phyloP scores from a whole-genome alignment of 2,113 vertebrate genomes.

The Butorides virescens region DNA sequence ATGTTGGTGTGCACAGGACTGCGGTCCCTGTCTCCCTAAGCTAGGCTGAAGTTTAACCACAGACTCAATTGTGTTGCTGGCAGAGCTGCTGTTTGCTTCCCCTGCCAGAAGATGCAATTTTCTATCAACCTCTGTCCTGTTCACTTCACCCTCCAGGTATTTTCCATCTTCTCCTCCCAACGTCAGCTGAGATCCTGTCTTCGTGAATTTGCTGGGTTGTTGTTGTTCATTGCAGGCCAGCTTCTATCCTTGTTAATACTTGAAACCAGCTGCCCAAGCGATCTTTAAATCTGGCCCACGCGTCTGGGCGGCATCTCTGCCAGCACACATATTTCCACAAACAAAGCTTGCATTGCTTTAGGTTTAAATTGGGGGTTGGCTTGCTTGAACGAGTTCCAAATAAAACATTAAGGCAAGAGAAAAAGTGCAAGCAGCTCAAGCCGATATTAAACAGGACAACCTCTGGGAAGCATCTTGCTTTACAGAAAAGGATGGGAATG shows the following conservation, averaged over 20 bases:
- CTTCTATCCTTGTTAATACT: background rate
- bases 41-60: background rate
- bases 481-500: background rate
- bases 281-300: background rate
- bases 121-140: background rate
- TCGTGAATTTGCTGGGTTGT: background rate
- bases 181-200: background rate
- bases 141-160: background rate
- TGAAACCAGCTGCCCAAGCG: background rate
- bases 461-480: conserved; percentile 30
- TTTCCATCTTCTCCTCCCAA: background rate
- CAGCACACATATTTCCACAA: background rate
- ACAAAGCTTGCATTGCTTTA: conserved; percentile 29
- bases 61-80: background rate
- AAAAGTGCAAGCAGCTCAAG: conserved; percentile 5
- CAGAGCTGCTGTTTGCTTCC: background rate
- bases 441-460: conserved; percentile 45
- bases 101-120: background rate
- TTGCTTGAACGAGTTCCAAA: conserved; percentile 36
- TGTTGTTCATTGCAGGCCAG: background rate
- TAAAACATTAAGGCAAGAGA: conserved; percentile 18
- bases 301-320: background rate
- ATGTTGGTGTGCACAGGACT: background rate
- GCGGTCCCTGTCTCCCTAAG: background rate
- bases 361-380: background rate